Evolutionary conservation across 2,797 vertebrate species (phyloP), one percentile per base, ranked within the genome.

Genomic region (Gambelia wislizenii): DNA sequence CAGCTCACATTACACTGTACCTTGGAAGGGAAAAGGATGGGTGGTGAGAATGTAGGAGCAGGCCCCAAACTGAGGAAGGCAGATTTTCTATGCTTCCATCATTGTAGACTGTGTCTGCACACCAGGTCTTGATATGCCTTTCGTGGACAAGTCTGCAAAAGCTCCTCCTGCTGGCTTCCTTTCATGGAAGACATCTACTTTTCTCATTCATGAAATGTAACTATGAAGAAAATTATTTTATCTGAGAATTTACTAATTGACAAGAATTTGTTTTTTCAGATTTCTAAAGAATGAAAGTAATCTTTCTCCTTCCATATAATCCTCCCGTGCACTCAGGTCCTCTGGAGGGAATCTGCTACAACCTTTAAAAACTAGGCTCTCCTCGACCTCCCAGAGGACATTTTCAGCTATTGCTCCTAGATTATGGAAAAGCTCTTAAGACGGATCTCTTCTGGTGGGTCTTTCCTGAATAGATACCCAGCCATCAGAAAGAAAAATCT

Each of bases 131-230:
- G 36, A 75, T 39, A 12, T 47, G 4, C 8, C 3, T 76, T 33
- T 25, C 74, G 4, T 72, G 6, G 36, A 70, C 12, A 70, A 13
- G 0, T 36, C 69, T 33, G 25, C 33, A 59, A 59, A 59, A 25
- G 30, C 64, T 67, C 10, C 30, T 67, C 12, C 27, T 67, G 64
- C 64, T 67, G 64, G 27, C 22, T 5, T 20, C 20, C 56, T 59
- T 59, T 22, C 27, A 10, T 67, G 8, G 27, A 39, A 74, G 2
- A 18, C 16, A 42, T 74, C 84, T 18, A 0, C 18, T 90, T 93
- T 76, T 59, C 89, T n/a, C 20, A 9, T 89, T 75, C 87, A 42
- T 87, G 16, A 87, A 90, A 64, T 67, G 79, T 2, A 16, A 82
- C 72, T 14, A 6, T 83, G 61, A 27, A 84, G 0, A 44, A 42